Conservation (phyloP, 2,113 vertebrate species). For the Hemiprocne comata region DNA sequence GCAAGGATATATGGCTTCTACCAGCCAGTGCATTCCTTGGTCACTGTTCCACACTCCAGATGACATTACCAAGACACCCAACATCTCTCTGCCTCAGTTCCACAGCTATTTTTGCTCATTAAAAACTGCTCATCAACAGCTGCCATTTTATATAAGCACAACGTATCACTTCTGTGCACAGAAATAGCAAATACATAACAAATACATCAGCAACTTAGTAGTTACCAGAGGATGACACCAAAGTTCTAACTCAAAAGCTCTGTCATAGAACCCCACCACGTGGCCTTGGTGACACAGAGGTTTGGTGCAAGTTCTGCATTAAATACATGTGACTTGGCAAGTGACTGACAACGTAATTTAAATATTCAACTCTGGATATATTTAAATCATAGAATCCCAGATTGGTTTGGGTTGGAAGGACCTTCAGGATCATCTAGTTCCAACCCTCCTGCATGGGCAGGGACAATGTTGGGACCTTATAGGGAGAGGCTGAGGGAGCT, state of each 20-base stretch:
- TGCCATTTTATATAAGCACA: background rate
- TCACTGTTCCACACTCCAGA: background rate
- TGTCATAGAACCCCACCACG: background rate
- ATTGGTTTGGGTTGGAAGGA: too few relatives aligned
- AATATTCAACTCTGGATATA: background rate
- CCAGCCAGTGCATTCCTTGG: background rate
- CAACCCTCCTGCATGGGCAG: too few relatives aligned
- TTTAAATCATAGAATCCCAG: too few relatives aligned
- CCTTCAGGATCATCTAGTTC: too few relatives aligned
- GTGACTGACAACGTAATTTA: background rate
- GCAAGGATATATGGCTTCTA: background rate
- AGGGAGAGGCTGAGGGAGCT: too few relatives aligned
- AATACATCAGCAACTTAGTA: background rate
- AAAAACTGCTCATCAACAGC: background rate
- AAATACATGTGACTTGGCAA: background rate
- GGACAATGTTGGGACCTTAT: too few relatives aligned
- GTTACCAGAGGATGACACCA: background rate
- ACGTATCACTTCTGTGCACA: background rate
- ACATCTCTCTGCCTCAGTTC: rapidly evolving
- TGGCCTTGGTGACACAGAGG: rapidly evolving
- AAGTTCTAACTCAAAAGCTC: background rate
- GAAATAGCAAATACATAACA: background rate
- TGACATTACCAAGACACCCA: background rate
- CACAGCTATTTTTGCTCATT: too few relatives aligned
- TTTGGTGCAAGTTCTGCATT: background rate